Base-by-base conservation (phyloP, 1,140 invertebrate genomes). In the Choristoneura fumiferana region DNA sequence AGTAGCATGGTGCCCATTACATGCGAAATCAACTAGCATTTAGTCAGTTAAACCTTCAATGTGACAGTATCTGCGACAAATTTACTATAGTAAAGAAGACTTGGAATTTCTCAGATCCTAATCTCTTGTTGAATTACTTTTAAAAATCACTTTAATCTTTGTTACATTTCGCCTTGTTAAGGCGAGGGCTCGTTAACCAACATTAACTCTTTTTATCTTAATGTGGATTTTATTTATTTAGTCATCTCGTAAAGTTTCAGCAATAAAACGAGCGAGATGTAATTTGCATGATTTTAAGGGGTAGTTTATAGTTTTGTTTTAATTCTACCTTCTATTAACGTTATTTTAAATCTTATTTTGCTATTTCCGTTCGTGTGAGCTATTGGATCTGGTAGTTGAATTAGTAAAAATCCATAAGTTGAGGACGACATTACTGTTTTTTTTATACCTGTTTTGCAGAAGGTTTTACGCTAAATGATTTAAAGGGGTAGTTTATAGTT, bases 241-340 rank as follows among this genome's bases (percentile, higher is more conserved):
- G 36, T 43, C 12, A 18, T 14, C 18, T 15, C 55, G 37, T 43
- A 57, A 33, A 38, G 38, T 38, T 39, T 43, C n/a, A 12, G 55
- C 39, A 33, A 33, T 38, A 36, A 57, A 43, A n/a, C 29, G 18
- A 57, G 18, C 55, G 22, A 43, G 18, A 57, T 17, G 55, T 37
- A 58, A 49, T 49, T 49, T 49, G 43, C 57, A 58, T 58, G 43
- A 4, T 14, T 10, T 58, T 49, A 49, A 49, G 43, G 22, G 18
- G 43, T 4, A 49, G 43, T 22, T 18, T 39, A 17, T 18, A 15
- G 9, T 40, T 40, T 1, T 43, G 13, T 13, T 3, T 40, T 40
- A 15, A 14, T 40, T 38, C 9, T 38, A 13, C 13, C n/a, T 13
- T 12, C 0, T 12, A 38, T 10, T 13, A 40, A 13, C 13, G n/a